phyloP scores from a whole-genome alignment of 2,888 invertebrate species.

The Octodonta nipae region DNA sequence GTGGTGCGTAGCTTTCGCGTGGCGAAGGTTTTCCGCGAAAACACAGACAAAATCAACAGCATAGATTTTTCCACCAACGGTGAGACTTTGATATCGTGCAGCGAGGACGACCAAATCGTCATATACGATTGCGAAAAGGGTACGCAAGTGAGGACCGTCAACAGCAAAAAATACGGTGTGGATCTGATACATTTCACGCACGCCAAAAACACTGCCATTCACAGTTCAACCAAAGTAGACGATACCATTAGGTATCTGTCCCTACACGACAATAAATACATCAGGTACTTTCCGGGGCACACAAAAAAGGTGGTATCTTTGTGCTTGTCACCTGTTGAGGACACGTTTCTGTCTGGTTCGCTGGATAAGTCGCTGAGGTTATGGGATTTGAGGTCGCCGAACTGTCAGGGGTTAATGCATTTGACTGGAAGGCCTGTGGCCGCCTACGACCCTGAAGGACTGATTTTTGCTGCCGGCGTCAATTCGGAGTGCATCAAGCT shows the following conservation, averaged over 20 bases:
- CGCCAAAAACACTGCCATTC: conserved; percentile 94
- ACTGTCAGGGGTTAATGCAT: conserved; percentile 97
- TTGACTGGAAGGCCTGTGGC: conserved; percentile 92
- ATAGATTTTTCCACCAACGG: conserved; percentile 94
- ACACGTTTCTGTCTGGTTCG: conserved; percentile 94
- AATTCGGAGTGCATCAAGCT: conserved; percentile 95
- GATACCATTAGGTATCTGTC: conserved; percentile 96
- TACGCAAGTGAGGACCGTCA: conserved; percentile 87
- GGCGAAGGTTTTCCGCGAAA: conserved; percentile 94
- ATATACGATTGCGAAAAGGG: conserved; percentile 99
- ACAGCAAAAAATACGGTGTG: conserved; percentile 99
- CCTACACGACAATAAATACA: conserved; percentile 97
- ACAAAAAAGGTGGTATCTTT: conserved; percentile 93
- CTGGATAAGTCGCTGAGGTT: conserved; percentile 90
- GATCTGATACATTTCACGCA: conserved; percentile 98
- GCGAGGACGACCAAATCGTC: conserved; percentile 98
- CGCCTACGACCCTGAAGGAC: conserved; percentile 95
- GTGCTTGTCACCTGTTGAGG: conserved; percentile 96
- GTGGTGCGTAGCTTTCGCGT: conserved; percentile 93
- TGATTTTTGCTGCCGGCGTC: conserved; percentile 94
- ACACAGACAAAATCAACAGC: conserved; percentile 95
- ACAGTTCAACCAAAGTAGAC: conserved; percentile 99
- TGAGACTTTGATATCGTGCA: conserved; percentile 90
- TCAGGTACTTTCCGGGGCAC: conserved; percentile 94
- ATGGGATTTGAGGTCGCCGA: conserved; percentile 95